Base-by-base conservation (phyloP, 2,113 vertebrate genomes). In the Eleginops maclovinus region DNA sequence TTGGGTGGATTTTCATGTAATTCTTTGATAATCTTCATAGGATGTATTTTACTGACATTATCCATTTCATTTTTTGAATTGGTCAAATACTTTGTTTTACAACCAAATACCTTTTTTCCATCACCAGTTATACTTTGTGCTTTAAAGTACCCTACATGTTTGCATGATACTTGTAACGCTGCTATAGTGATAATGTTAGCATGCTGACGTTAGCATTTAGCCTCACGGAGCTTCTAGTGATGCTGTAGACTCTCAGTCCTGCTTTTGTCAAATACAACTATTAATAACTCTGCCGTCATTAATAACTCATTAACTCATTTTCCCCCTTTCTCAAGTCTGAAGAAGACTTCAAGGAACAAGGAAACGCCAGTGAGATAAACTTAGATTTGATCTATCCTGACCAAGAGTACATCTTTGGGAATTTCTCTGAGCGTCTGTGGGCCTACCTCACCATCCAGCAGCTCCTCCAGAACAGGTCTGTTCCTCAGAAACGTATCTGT, bases 381-480 rank as follows among this genome's bases (percentile, higher is more conserved):
- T 78, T 85, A 81, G 88, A 89, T 51, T 82, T 86, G 12, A 73
- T 93, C 66, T 95, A 93, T 76, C 92, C 55, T 62, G 92, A 95
- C 12, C 75, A 95, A 22, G 88, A 94, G 4, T 95, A 96, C 72
- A 91, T 96, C 75, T 93, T 96, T 86, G 94, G 94, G 70, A 88
- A 94, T 46, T 95, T 95, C 4, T 78, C 93, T 1, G 94, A 96
- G 79, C 93, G 94, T 21, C 93, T 96, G 44, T 96, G 95, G 95
- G 95, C 95, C 47, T 96, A 96, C 82, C 93, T 96, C 75, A 96
- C 94, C 73, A 94, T 96, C 86, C 94, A 95, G 58, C 93, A 95
- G 68, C 87, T 96, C 22, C 83, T 96, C 40, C 89, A 92, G 24
- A 93, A 94, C 56, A 84, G 91, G 96, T 96, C 24, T 4, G 47